Evolutionary conservation across 2,113 vertebrate genomes (phyloP).

Genomic region (Callipepla californica): DNA sequence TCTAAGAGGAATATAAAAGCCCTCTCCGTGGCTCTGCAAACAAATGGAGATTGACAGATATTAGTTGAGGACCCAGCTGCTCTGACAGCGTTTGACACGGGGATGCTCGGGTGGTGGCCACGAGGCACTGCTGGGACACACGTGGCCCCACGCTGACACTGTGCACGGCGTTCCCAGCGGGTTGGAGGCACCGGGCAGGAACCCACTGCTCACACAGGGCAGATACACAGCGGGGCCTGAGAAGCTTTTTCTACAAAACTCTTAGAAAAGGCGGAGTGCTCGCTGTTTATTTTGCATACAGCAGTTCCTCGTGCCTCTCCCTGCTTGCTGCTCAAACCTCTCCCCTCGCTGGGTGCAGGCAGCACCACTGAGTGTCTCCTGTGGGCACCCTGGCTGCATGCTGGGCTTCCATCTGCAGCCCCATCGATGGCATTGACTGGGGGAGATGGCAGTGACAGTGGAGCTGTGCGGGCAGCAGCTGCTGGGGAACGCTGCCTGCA

Average conservation of each 20-base stretch:
- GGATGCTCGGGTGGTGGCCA: neutral
- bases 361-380: neutral
- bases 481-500: neutral
- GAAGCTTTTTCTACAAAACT: neutral
- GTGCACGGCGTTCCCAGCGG: neutral
- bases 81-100: constrained; percentile 14
- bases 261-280: neutral
- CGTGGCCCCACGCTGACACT: too few relatives aligned
- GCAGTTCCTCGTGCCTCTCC: neutral
- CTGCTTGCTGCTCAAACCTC: neutral
- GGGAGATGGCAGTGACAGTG: fast-evolving
- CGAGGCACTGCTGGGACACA: neutral
- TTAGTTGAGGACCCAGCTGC: constrained; percentile 27
- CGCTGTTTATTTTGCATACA: neutral
- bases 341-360: neutral
- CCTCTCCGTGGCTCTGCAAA: neutral
- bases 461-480: neutral
- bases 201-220: neutral
- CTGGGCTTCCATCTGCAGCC: fast-evolving
- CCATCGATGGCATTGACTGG: neutral
- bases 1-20: constrained; percentile 20
- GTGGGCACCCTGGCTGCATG: too few relatives aligned
- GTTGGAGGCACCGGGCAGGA: neutral
- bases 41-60: constrained; percentile 59
- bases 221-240: neutral